Evolutionary conservation across 1,140 invertebrate genomes (phyloP).

Genomic region (Ridgeia piscesae): DNA sequence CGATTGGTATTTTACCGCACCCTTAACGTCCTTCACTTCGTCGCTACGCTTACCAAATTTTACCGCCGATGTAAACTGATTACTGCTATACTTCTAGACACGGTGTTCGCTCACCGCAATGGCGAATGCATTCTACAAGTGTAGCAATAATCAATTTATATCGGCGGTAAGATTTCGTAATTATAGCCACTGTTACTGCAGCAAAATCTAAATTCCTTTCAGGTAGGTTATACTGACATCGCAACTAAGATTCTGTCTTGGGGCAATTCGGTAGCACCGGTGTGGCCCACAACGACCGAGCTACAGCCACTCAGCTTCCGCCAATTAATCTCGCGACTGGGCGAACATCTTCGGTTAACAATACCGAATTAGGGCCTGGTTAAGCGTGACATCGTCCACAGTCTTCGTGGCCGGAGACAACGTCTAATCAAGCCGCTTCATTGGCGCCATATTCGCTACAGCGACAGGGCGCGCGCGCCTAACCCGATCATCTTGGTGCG

Average conservation of each 20-base stretch:
- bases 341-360: neutral
- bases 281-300: neutral
- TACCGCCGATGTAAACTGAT: neutral
- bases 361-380: neutral
- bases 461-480: neutral
- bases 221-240: neutral
- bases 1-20: neutral
- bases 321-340: neutral
- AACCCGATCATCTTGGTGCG: neutral
- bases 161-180: too few relatives aligned
- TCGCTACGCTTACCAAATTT: neutral
- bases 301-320: neutral
- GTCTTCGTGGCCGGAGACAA: neutral
- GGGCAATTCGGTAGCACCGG: neutral
- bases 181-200: too few relatives aligned
- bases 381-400: neutral
- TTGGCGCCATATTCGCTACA: neutral
- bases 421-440: neutral
- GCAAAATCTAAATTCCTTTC: neutral
- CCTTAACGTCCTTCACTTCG: neutral
- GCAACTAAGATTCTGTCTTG: neutral
- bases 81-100: neutral
- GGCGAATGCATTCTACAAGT: neutral
- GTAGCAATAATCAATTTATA: too few relatives aligned
- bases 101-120: neutral